A percentile compares a stretch with the other conserved stretches of the same genome.
These are phyloP conservation scores for Falco columbarius DNA, from an alignment of 2,797 vertebrate species.

Conservation along the genomic window DNA sequence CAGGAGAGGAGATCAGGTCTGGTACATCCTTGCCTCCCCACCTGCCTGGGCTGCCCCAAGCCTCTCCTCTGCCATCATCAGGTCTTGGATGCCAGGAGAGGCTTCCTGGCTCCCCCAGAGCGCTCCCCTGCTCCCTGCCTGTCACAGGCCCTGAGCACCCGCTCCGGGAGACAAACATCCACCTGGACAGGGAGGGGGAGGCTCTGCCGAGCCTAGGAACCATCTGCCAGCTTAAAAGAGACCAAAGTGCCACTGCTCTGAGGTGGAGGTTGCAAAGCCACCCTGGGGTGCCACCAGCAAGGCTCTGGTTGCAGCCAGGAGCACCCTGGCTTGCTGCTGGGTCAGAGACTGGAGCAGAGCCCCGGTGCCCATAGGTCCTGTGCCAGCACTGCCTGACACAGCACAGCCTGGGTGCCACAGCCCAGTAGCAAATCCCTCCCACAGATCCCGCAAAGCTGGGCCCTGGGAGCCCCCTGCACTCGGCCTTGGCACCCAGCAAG, in stretches of 20 bases:
- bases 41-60: background rate
- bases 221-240: background rate
- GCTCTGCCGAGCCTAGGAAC: background rate
- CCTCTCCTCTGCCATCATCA: background rate
- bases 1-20: background rate
- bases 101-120: background rate
- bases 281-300: background rate
- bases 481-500: background rate
- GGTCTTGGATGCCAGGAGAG: background rate
- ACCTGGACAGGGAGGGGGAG: background rate
- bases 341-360: background rate
- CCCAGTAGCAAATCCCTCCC: background rate
- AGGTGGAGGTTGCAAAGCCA: background rate
- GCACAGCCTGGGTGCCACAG: background rate
- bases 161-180: background rate
- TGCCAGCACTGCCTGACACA: background rate
- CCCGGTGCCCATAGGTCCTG: rapidly evolving
- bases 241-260: background rate
- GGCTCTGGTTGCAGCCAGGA: background rate
- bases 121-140: background rate
- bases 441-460: background rate
- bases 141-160: background rate
- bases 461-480: background rate
- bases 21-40: background rate
- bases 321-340: rapidly evolving